These are phyloP conservation scores for Anthopleura sola DNA, from an alignment of 64 coral and sea anemone species.

Conservation along the genomic window DNA sequence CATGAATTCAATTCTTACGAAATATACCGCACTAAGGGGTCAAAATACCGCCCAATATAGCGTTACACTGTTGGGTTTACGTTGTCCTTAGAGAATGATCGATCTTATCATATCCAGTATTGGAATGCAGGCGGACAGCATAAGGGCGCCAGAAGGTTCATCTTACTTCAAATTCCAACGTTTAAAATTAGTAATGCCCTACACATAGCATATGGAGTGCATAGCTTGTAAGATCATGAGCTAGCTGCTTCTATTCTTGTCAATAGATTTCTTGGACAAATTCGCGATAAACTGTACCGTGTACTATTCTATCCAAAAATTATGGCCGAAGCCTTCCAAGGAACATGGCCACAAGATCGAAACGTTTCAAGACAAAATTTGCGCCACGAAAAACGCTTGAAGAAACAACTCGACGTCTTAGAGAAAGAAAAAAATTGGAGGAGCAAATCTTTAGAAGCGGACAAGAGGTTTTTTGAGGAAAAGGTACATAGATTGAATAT, in stretches of 20 bases:
- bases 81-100: background rate
- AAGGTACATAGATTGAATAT: slow-evolving; percentile 16
- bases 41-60: background rate
- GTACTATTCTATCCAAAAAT: too few relatives aligned
- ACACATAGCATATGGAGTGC: background rate
- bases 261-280: too few relatives aligned
- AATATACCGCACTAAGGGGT: background rate
- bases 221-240: background rate
- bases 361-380: slow-evolving; percentile 10
- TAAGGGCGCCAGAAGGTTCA: background rate
- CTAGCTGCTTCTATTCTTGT: too few relatives aligned
- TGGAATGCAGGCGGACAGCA: background rate
- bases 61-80: background rate
- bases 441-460: slow-evolving; percentile 2
- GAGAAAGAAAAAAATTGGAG: slow-evolving; percentile 17
- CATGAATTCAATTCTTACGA: background rate
- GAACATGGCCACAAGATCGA: background rate
- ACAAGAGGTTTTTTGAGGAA: slow-evolving; percentile 15
- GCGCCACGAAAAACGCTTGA: slow-evolving; percentile 14
- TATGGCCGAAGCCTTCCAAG: background rate
- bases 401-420: slow-evolving; percentile 13
- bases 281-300: too few relatives aligned
- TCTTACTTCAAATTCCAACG: background rate
- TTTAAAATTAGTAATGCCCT: background rate
- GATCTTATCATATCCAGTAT: background rate